phyloP scores from a whole-genome alignment of 37 sponge, comb jelly and placozoan genomes.

The Spongia lamella region DNA sequence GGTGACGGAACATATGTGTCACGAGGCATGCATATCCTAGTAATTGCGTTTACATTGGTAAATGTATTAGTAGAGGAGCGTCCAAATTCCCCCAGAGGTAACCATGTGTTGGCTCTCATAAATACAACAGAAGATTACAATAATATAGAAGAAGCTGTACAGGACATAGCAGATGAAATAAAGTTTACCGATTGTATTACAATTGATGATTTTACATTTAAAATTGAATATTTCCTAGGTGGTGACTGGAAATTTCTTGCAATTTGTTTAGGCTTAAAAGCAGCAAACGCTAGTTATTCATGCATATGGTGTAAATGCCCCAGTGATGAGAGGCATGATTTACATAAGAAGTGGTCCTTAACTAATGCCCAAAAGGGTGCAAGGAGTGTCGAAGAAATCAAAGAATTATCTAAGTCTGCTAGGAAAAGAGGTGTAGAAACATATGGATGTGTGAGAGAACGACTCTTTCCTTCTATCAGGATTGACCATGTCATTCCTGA shows the following conservation, averaged over 20 bases:
- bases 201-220: neutral
- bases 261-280: neutral
- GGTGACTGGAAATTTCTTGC: slow-evolving; percentile 24
- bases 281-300: neutral
- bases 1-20: slow-evolving; percentile 22
- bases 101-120: slow-evolving; percentile 4
- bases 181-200: neutral
- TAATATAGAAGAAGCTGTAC: neutral
- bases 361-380: slow-evolving; percentile 7
- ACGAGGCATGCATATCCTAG: neutral
- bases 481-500: slow-evolving; percentile 23
- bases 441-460: neutral
- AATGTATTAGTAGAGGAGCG: neutral
- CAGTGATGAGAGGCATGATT: neutral
- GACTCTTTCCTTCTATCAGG: slow-evolving; percentile 2
- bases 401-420: neutral
- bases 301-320: slow-evolving; percentile 33
- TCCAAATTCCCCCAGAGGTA: neutral
- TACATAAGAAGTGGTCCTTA: neutral
- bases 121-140: neutral
- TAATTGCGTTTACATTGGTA: neutral
- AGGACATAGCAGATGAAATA: slow-evolving; percentile 9
- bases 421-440: neutral
- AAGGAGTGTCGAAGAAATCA: slow-evolving; percentile 20
- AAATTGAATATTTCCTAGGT: neutral